Evolutionary conservation across 1,140 invertebrate species (phyloP), one percentile per base, ranked within the genome.

Genomic region (Drosophila cardini): DNA sequence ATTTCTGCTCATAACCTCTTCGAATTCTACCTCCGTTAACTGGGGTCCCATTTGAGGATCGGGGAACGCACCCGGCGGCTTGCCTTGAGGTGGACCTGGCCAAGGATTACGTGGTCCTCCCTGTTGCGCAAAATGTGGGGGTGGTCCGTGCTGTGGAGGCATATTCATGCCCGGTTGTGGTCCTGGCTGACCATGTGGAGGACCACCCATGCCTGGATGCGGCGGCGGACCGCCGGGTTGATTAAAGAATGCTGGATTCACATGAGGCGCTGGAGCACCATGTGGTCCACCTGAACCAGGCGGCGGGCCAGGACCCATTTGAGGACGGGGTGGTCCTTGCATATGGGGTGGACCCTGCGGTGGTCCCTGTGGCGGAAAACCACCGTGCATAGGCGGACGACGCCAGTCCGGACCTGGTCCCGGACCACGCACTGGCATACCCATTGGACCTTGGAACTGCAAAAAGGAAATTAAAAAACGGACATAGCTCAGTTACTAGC

Each of bases 1-100:
- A 93, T 99, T 99, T 76, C 99, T 94, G 56, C 96, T 95, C 97
- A 99, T 99, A 40, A 99, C 98, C 93, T 99, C 99, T 93, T 99
- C 98, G 93, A 99, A 99, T 94, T 99, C 99, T 73, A 96, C 96
- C 92, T 99, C 98, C 71, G 95, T 96, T 18, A 99, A 94, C 34
- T 94, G 94, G 0, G 96, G 95, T 0, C 94, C 94, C 85, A 94
- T 94, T 68, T 93, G 75, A 45, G 93, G 83, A 53, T 90, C 84
- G 5, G 90, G 77, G 57, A 90, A 91, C 0, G 94, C 93, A 64
- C 94, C 94, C 30, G 94, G 93, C 67, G 95, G 95, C 65, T 93
- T 92, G 40, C 78, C 72, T 65, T 91, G 74, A 9, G 83, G 90
- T 13, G 90, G 90, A 30, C 78, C 79, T n/a, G 90, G 80, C 86